phyloP scores from a whole-genome alignment of 2,113 vertebrate species.

The Centrocercus urophasianus region DNA sequence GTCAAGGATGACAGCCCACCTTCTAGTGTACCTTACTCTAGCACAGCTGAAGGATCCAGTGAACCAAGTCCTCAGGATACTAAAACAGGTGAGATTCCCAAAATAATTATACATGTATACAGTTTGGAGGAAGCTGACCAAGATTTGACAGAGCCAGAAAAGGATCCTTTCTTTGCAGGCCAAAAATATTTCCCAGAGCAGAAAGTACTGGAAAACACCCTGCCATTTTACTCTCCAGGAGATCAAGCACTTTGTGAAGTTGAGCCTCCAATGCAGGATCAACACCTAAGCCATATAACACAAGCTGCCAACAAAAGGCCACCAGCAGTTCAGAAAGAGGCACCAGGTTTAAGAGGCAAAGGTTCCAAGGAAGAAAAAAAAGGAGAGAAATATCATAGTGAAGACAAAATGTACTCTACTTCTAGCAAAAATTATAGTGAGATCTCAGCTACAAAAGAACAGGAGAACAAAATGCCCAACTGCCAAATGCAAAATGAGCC shows the following conservation, averaged over 20 bases:
- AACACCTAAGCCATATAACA: neutral
- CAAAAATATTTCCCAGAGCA: slow-evolving; percentile 43
- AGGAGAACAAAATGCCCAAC: neutral
- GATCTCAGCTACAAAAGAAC: neutral
- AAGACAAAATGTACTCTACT: neutral
- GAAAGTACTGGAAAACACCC: neutral
- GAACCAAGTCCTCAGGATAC: neutral
- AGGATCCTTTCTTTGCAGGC: slow-evolving; percentile 6
- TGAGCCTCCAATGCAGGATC: neutral
- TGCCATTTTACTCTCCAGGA: neutral
- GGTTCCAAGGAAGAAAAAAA: neutral
- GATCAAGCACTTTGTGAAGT: neutral
- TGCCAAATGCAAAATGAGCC: neutral
- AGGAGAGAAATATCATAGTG: neutral
- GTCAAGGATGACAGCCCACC: neutral
- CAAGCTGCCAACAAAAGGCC: slow-evolving; percentile 13
- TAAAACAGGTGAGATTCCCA: neutral
- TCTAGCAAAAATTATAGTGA: neutral
- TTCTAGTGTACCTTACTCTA: neutral
- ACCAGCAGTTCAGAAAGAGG: neutral
- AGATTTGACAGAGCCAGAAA: neutral
- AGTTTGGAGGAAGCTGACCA: slow-evolving; percentile 57
- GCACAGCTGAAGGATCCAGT: neutral
- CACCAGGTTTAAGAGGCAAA: neutral
- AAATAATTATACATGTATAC: slow-evolving; percentile 30